Base-by-base conservation (phyloP, 2,797 vertebrate species). In the Tachyglossus aculeatus region DNA sequence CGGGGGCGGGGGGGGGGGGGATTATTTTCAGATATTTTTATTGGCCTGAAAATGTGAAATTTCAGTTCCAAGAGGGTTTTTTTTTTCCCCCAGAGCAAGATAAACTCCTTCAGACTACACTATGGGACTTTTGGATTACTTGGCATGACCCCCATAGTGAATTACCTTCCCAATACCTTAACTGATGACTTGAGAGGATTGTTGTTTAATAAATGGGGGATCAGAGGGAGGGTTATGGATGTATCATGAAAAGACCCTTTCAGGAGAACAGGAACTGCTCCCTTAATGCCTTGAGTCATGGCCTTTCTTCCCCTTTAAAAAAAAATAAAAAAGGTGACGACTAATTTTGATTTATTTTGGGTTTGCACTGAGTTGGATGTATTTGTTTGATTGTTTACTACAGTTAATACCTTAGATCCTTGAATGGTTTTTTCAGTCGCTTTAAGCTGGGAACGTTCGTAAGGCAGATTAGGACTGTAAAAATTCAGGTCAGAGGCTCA, bases 11-110 rank as follows among this genome's bases (percentile, higher is more conserved):
- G 88, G 83, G 88, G 90, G 85, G 88, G 92, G 94, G 91, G 85
- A 91, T 96, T 96, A 95, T 96, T 97, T 96, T 95, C 95, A 95
- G 93, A 95, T 98, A 94, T 98, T 97, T 95, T 96, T 95, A 92
- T 96, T 98, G 96, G 96, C 96, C 86, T 91, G 8, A 4, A 88
- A 88, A 90, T 92, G 94, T 91, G 94, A 95, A 95, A 89, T 88
- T 93, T 95, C 90, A 92, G 94, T 94, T 96, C 94, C 95, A 95
- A 94, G n/a, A n/a, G 92, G 93, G 94, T 93, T 87, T 94, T 90
- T 91, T 95, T 92, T 95, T 96, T 96, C 96, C 96, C 96, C 96
- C 96, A 96, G 94, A 95, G 90, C 78, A 91, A 93, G 92, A 93
- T 91, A 90, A 92, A 93, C 91, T 93, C 88, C 80, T 84, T 41